Percentiles rank a stretch among this genome's conserved stretches.
Conservation (phyloP, 2,888 invertebrate species). For the Oscheius onirici region DNA sequence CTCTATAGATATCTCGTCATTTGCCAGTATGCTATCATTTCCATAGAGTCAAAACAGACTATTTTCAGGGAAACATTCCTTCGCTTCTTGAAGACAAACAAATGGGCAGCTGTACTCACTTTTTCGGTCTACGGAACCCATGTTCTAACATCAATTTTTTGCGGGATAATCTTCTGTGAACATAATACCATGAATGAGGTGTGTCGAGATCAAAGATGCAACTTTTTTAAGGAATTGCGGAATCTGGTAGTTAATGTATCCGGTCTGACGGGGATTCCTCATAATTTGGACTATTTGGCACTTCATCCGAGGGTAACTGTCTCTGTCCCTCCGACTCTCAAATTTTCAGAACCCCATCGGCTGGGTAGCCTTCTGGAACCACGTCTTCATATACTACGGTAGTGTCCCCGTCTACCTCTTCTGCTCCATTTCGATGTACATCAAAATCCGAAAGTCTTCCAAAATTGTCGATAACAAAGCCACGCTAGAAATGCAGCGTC, state of each 20-base stretch:
- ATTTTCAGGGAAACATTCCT: neutral
- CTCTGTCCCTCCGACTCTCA: too few relatives aligned
- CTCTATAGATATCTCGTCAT: slow-evolving; percentile 1
- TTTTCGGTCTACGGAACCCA: neutral
- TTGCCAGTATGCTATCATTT: neutral
- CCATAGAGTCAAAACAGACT: neutral
- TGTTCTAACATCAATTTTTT: neutral
- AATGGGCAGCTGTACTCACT: neutral
- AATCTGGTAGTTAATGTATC: neutral
- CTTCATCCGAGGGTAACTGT: neutral
- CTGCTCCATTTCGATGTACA: neutral
- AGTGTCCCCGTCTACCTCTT: neutral
- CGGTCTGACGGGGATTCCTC: neutral
- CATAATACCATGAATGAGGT: neutral
- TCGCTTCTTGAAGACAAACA: neutral
- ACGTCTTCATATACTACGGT: neutral
- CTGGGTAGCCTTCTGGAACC: neutral
- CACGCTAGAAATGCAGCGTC: neutral
- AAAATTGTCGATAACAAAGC: neutral
- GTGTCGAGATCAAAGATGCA: neutral
- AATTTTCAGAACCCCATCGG: neutral
- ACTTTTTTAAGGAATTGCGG: neutral
- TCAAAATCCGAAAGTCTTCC: neutral
- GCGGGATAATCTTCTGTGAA: neutral
- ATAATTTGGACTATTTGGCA: neutral